These are phyloP conservation scores for Mythimna pallens DNA, from an alignment of 2,888 invertebrate species.

Conservation along the genomic window DNA sequence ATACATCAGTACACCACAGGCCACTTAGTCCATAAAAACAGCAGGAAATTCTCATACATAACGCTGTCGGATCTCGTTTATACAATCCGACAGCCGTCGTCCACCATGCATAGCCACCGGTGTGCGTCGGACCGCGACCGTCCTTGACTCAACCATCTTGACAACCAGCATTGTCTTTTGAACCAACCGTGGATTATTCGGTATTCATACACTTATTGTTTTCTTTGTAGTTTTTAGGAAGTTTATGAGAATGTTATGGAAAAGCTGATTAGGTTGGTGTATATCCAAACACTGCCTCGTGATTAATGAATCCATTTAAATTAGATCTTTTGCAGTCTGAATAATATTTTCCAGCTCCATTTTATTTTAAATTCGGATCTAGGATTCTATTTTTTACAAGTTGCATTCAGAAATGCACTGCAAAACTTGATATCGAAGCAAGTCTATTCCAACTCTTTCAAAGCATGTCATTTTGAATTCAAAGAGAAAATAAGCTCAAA, in stretches of 20 bases:
- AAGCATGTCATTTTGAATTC: constrained; percentile 3
- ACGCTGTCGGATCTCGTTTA: constrained; percentile 16
- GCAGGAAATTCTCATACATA: constrained; percentile 54
- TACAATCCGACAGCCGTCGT: constrained; percentile 20
- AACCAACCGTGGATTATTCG: constrained; percentile 39
- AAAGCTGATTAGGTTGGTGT: neutral
- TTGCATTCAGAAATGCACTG: constrained; percentile 10
- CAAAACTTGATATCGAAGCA: constrained; percentile 20
- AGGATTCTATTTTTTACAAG: no score
- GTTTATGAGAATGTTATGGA: constrained; percentile 17
- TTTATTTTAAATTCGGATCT: no score
- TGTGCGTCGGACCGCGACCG: constrained; percentile 66
- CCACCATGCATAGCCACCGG: constrained; percentile 57
- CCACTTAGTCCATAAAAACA: constrained; percentile 37
- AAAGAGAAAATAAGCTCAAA: constrained; percentile 15
- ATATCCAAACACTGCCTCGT: neutral
- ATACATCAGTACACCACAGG: neutral
- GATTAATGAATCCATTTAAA: no score
- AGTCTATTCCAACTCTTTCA: constrained; percentile 6
- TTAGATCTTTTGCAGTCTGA: neutral
- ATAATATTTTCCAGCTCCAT: no score
- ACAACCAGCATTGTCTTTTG: constrained; percentile 54
- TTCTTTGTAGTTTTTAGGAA: constrained; percentile 9
- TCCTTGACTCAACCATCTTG: constrained; percentile 65
- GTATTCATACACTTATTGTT: constrained; percentile 33